Evolutionary conservation across 2,113 vertebrate genomes (phyloP).

Genomic region (Ginglymostoma cirratum): DNA sequence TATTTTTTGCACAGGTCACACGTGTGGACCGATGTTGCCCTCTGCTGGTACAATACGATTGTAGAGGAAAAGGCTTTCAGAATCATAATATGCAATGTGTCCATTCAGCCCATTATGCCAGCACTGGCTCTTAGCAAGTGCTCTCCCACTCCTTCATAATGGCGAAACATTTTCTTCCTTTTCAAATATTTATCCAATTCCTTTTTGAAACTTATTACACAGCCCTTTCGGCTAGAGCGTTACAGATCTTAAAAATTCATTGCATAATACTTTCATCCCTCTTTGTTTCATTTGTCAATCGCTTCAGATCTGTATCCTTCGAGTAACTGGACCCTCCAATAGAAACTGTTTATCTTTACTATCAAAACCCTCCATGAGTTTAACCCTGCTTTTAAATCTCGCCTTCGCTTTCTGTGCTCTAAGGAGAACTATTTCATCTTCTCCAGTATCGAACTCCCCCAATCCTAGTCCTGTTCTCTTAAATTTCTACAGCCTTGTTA

Average conservation of each 20-base stretch:
- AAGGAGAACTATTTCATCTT: background rate
- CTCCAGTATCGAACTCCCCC: background rate
- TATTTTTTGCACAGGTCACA: background rate
- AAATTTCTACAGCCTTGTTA: background rate
- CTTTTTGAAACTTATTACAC: background rate
- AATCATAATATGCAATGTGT: background rate
- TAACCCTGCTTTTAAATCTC: background rate
- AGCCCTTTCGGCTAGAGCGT: background rate
- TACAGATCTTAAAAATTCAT: background rate
- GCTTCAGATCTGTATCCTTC: background rate
- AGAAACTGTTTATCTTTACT: background rate
- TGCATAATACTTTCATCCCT: background rate
- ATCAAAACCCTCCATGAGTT: background rate
- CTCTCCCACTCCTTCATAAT: background rate
- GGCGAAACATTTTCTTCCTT: background rate
- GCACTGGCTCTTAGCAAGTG: background rate
- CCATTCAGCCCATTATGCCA: background rate
- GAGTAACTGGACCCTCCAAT: background rate
- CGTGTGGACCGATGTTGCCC: background rate
- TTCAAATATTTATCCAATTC: background rate
- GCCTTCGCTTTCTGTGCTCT: background rate
- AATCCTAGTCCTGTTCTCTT: background rate
- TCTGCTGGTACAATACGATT: background rate
- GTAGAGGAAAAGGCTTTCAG: background rate
- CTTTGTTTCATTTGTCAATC: background rate